phyloP scores from a whole-genome alignment of 1,140 invertebrate species.

The Eueides isabella region DNA sequence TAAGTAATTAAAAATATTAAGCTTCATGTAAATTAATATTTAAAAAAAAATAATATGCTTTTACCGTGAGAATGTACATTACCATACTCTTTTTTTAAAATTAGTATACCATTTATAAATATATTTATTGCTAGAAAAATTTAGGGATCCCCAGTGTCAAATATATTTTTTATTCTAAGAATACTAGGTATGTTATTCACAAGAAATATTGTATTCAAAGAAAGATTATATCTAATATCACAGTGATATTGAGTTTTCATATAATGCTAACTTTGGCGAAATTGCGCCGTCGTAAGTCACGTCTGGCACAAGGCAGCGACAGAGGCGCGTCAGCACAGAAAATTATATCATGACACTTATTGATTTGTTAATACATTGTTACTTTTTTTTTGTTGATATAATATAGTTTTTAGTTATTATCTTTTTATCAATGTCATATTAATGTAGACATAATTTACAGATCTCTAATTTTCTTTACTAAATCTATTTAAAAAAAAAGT shows the following conservation, averaged over 20 bases:
- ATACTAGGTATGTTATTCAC: not conserved
- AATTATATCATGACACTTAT: constrained; percentile 33
- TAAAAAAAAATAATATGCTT: no score
- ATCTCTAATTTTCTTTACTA: no score
- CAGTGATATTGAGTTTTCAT: constrained; percentile 23
- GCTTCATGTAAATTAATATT: no score
- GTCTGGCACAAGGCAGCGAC: constrained; percentile 26
- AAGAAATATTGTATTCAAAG: constrained; percentile 11
- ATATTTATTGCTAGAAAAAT: no score
- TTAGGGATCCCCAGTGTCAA: no score
- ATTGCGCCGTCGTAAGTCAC: constrained; percentile 40
- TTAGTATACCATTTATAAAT: no score
- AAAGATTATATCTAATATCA: constrained; percentile 18
- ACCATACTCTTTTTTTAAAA: no score
- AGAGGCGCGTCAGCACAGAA: constrained; percentile 28
- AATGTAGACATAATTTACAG: no score
- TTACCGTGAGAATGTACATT: no score
- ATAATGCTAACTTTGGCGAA: constrained; percentile 24
- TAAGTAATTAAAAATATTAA: no score
- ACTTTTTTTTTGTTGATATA: not conserved
- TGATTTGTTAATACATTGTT: constrained; percentile 19
- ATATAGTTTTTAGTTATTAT: not conserved
- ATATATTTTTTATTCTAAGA: not conserved
- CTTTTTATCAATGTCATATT: not conserved
- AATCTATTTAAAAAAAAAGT: no score